Conservation (phyloP, 2,888 invertebrate genomes). For the Phaedon cochleariae region DNA sequence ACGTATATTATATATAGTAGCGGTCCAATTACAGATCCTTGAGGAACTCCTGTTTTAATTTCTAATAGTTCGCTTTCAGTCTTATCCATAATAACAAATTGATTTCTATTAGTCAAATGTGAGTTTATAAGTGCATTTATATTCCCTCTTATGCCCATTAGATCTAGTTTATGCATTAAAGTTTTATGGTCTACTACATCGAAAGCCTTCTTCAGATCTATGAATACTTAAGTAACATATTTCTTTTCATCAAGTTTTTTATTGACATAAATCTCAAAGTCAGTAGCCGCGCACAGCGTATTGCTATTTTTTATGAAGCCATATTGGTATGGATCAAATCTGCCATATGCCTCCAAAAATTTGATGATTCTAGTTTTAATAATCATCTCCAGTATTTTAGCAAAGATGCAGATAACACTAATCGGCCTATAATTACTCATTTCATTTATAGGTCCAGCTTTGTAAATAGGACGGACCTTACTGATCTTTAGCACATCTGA, state of each 20-base stretch:
- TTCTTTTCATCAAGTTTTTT: too few relatives aligned
- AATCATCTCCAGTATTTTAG: background rate
- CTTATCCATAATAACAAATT: background rate
- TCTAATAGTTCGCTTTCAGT: too few relatives aligned
- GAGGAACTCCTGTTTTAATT: too few relatives aligned
- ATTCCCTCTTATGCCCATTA: too few relatives aligned
- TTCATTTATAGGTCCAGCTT: background rate
- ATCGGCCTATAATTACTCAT: too few relatives aligned
- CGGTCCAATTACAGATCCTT: too few relatives aligned
- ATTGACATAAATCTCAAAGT: background rate
- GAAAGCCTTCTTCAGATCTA: too few relatives aligned
- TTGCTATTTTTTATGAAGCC: background rate
- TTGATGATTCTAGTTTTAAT: background rate
- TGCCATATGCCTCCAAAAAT: background rate
- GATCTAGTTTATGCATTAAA: too few relatives aligned
- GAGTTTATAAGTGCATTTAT: background rate
- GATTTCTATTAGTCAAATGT: background rate
- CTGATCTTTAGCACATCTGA: background rate
- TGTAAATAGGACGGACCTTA: background rate
- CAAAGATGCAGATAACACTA: background rate
- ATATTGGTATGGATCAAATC: background rate
- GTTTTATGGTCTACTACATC: too few relatives aligned
- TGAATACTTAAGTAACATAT: background rate
- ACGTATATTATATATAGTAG: too few relatives aligned
- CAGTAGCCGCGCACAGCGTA: background rate